phyloP scores from a whole-genome alignment of 2,113 vertebrate species.

The Oceanites oceanicus region DNA sequence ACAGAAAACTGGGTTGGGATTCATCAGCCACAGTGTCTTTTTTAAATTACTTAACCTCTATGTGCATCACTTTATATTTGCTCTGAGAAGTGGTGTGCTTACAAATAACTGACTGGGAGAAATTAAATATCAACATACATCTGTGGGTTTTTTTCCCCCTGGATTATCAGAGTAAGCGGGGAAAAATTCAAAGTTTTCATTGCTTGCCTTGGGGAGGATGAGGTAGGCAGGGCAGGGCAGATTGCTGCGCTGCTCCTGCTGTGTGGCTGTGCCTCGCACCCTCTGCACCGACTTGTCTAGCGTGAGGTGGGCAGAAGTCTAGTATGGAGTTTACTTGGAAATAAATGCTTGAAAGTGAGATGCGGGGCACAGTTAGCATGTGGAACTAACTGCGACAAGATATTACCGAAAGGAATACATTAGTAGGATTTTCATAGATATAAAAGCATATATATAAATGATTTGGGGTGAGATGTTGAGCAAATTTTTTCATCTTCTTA shows the following conservation, averaged over 20 bases:
- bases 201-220: background rate
- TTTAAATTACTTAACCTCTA: background rate
- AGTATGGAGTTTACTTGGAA: background rate
- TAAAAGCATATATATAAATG: background rate
- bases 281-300: background rate
- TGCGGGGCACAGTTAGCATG: background rate
- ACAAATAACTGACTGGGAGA: background rate
- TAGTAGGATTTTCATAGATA: background rate
- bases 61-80: background rate
- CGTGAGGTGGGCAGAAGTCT: background rate
- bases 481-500: background rate
- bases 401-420: background rate
- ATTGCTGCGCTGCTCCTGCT: background rate
- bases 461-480: background rate
- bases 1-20: background rate
- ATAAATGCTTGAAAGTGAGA: background rate
- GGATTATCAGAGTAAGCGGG: background rate
- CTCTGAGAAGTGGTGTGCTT: background rate
- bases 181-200: background rate
- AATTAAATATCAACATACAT: background rate
- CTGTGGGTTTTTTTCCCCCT: background rate
- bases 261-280: background rate
- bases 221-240: background rate
- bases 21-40: background rate
- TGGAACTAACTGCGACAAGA: background rate